Evolutionary conservation across 1,140 invertebrate species (phyloP).

Genomic region (Solenopsis invicta): DNA sequence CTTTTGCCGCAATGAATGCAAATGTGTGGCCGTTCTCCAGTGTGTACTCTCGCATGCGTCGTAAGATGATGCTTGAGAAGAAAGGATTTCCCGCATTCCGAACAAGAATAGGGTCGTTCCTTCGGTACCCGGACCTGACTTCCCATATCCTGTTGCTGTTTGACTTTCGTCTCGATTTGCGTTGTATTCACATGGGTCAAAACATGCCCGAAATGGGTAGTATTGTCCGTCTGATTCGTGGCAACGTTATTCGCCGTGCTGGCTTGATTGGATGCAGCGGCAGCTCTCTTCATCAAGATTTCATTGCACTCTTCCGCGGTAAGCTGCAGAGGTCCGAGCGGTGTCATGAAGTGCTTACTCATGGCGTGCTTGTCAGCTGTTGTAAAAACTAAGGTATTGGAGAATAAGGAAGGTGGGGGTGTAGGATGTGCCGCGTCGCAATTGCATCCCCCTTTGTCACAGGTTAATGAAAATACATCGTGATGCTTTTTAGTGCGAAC

Average conservation of each 20-base stretch:
- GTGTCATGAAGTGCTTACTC: constrained; percentile 89
- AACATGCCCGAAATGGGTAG: constrained; percentile 85
- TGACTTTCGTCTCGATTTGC: constrained; percentile 88
- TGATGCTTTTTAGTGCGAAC: constrained; percentile 84
- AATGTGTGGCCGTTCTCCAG: constrained; percentile 93
- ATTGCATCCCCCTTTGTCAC: constrained; percentile 85
- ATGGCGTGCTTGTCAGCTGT: constrained; percentile 85
- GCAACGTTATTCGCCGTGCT: constrained; percentile 82
- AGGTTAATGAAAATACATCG: constrained; percentile 84
- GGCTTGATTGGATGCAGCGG: constrained; percentile 82
- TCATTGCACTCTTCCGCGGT: constrained; percentile 93
- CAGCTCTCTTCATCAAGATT: constrained; percentile 91
- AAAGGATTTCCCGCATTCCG: constrained; percentile 94
- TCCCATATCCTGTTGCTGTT: constrained; percentile 88
- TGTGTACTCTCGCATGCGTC: constrained; percentile 93
- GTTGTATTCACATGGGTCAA: constrained; percentile 87
- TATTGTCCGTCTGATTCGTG: constrained; percentile 85
- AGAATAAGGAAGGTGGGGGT: constrained; percentile 82
- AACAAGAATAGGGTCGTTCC: constrained; percentile 93
- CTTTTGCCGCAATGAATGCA: constrained; percentile 95
- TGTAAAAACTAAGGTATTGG: constrained; percentile 85
- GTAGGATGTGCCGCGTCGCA: constrained; percentile 84
- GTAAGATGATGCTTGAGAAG: constrained; percentile 93
- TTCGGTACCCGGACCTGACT: constrained; percentile 89
- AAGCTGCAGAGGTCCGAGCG: constrained; percentile 90